A percentile compares a stretch with the other conserved stretches of the same genome.
These are phyloP conservation scores for Ellobius talpinus DNA, from an alignment of 2,113 vertebrate genomes.

Conservation along the genomic window DNA sequence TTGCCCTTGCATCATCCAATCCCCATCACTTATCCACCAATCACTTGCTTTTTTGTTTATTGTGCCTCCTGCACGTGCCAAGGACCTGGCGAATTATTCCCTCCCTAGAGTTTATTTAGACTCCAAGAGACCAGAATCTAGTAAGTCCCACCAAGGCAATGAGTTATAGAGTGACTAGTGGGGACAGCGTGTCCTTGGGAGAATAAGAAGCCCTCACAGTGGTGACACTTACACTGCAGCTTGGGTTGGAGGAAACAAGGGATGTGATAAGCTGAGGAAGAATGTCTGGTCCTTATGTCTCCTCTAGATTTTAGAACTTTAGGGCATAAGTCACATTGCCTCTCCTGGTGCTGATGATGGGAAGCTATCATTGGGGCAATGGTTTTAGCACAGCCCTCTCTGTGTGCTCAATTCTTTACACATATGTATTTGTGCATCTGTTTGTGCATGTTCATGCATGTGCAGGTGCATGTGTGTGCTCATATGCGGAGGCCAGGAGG, in stretches of 20 bases:
- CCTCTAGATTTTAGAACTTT: not conserved
- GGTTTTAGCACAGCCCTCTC: not conserved
- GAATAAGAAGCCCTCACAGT: rapidly evolving
- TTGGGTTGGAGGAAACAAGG: not conserved
- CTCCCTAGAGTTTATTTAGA: not conserved
- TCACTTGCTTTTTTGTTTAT: not conserved
- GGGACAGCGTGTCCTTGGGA: not conserved
- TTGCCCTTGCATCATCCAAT: not conserved
- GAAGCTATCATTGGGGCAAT: not conserved
- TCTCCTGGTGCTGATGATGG: not conserved
- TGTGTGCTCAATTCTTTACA: not conserved
- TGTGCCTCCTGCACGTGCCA: not conserved
- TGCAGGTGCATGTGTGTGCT: not conserved
- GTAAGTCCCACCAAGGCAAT: not conserved
- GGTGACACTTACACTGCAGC: not conserved
- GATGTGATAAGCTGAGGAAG: not conserved
- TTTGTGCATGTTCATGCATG: not conserved
- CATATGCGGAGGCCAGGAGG: not conserved
- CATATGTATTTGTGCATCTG: not conserved
- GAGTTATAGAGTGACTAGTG: not conserved
- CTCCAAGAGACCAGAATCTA: not conserved
- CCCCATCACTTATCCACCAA: not conserved
- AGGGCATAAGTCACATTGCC: not conserved
- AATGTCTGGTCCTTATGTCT: not conserved
- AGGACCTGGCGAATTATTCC: not conserved